phyloP scores from a whole-genome alignment of 2,797 vertebrate genomes.

The Xenentodon cancila region DNA sequence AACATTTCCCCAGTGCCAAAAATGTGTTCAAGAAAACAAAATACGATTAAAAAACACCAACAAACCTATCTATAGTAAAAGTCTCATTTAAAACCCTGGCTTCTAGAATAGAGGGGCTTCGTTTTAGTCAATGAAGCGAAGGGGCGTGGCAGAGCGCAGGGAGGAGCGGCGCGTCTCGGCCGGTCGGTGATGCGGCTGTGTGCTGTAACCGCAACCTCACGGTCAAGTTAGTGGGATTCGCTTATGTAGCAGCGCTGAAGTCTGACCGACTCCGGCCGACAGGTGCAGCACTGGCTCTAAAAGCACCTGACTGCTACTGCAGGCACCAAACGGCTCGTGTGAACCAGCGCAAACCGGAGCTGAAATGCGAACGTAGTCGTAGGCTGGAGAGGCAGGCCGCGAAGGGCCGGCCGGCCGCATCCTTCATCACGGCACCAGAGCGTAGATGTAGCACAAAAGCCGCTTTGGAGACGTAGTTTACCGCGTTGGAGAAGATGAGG shows the following conservation, averaged over 20 bases:
- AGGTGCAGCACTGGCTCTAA: not conserved
- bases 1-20: not conserved
- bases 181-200: not conserved
- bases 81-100: too few relatives aligned
- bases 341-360: slow-evolving; percentile 12
- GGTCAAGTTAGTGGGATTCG: slow-evolving; percentile 36
- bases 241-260: not conserved
- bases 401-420: slow-evolving; percentile 34
- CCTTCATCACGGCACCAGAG: slow-evolving; percentile 52
- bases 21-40: not conserved
- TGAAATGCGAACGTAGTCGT: slow-evolving; percentile 58
- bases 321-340: not conserved
- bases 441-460: slow-evolving; percentile 55
- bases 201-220: too few relatives aligned
- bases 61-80: not conserved
- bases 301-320: rapidly evolving
- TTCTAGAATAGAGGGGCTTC: not conserved
- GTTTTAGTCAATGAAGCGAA: slow-evolving; percentile 28
- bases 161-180: not conserved
- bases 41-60: not conserved
- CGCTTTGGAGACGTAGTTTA: slow-evolving; percentile 25
- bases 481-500: slow-evolving; percentile 83
- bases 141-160: slow-evolving; percentile 49
- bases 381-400: slow-evolving; percentile 53
- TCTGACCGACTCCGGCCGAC: not conserved